These are phyloP conservation scores for Phylloscopus collybita DNA, from an alignment of 2,797 vertebrate species.

Conservation along the genomic window DNA sequence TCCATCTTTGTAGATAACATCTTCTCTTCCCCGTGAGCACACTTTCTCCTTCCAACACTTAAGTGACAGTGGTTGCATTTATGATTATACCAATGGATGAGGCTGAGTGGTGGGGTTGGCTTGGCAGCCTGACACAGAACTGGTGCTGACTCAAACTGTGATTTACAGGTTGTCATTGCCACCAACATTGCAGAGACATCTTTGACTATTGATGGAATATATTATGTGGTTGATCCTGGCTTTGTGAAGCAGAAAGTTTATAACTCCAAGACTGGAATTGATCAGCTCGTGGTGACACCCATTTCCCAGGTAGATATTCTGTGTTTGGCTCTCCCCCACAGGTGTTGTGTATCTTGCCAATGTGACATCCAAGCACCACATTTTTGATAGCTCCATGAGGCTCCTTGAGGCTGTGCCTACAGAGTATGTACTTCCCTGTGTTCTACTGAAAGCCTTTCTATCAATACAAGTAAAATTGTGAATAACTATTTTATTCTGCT, in stretches of 20 bases:
- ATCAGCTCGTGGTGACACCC: slow-evolving; percentile 97
- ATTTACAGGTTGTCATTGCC: slow-evolving; percentile 91
- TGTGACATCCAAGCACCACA: not conserved
- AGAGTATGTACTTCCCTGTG: not conserved
- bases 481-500: not conserved
- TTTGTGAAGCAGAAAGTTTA: slow-evolving; percentile 99
- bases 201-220: slow-evolving; percentile 96
- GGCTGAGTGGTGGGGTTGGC: not conserved
- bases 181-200: slow-evolving; percentile 99
- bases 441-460: not conserved
- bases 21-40: not conserved
- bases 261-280: slow-evolving; percentile 98
- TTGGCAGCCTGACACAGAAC: not conserved
- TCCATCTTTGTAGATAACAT: not conserved
- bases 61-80: not conserved
- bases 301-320: slow-evolving; percentile 90
- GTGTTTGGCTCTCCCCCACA: not conserved
- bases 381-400: not conserved
- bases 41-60: not conserved
- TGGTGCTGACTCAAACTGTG: not conserved
- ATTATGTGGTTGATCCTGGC: slow-evolving; percentile 96
- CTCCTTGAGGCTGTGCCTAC: not conserved
- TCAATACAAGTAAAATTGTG: not conserved
- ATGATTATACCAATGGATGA: rapidly evolving
- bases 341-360: not conserved